Conservation (phyloP, 2,888 invertebrate species). For the Alviniconcha strummeri region DNA sequence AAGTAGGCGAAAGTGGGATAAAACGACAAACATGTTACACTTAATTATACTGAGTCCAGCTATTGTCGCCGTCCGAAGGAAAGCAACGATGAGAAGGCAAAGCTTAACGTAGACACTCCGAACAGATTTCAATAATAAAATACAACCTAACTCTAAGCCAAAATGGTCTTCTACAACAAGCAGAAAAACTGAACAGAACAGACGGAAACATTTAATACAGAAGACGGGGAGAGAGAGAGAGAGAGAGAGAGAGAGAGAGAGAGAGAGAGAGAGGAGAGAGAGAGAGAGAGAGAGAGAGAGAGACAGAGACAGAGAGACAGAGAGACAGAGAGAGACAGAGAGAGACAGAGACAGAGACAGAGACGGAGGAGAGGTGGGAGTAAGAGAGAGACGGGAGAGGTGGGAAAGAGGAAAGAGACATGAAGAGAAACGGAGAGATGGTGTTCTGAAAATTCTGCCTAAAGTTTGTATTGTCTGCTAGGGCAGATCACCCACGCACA, state of each 20-base stretch:
- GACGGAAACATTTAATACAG: neutral
- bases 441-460: no score
- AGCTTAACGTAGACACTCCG: no score
- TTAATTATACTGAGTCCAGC: no score
- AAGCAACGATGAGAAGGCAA: no score
- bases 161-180: neutral
- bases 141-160: neutral
- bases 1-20: no score
- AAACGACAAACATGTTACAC: no score
- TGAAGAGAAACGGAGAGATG: no score
- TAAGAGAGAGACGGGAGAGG: neutral
- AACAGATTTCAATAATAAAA: neutral
- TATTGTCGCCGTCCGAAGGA: no score
- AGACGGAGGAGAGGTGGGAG: neutral
- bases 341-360: neutral
- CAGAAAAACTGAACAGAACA: neutral
- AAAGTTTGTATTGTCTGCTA: no score
- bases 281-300: neutral
- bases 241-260: neutral
- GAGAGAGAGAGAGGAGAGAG: neutral
- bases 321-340: conserved; percentile 6
- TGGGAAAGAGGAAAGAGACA: no score
- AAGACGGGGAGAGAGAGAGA: neutral
- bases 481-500: no score
- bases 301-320: neutral